A percentile compares a stretch with the other conserved stretches of the same genome.
phyloP scores from a whole-genome alignment of 2,113 vertebrate species.

The Chauna torquata region DNA sequence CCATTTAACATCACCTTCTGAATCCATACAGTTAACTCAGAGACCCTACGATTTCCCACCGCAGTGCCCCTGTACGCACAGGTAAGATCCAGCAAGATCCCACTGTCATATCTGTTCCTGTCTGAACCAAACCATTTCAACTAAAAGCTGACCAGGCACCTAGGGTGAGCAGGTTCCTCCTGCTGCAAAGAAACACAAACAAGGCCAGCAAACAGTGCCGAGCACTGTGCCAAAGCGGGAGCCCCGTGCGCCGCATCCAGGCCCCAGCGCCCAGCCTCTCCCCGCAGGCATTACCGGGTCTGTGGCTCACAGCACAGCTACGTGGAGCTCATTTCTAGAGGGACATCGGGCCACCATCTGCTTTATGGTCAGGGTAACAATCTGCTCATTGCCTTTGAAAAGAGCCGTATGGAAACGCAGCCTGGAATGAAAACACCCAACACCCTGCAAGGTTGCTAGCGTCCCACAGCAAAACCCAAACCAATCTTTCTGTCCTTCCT shows the following conservation, averaged over 20 bases:
- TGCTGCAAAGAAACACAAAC: background rate
- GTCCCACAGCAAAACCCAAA: background rate
- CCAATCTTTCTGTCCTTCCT: background rate
- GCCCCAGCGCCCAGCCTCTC: background rate
- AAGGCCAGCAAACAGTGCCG: background rate
- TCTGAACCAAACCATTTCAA: background rate
- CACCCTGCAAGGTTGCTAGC: background rate
- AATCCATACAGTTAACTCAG: background rate
- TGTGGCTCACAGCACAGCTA: background rate
- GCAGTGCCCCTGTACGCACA: too few relatives aligned
- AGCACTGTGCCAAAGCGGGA: background rate
- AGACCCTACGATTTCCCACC: background rate
- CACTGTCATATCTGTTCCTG: background rate
- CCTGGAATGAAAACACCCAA: background rate
- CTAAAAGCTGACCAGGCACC: background rate
- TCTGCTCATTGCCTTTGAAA: background rate
- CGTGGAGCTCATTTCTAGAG: background rate
- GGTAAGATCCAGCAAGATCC: background rate
- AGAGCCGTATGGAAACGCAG: background rate
- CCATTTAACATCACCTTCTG: background rate
- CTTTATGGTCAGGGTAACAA: background rate
- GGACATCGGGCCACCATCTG: background rate
- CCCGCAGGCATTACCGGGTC: background rate
- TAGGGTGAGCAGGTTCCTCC: fast-evolving
- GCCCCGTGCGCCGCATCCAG: background rate